A percentile compares a stretch with the other conserved stretches of the same genome.
These are phyloP conservation scores for Bagarius yarrelli DNA, from an alignment of 2,113 vertebrate species.

Conservation along the genomic window DNA sequence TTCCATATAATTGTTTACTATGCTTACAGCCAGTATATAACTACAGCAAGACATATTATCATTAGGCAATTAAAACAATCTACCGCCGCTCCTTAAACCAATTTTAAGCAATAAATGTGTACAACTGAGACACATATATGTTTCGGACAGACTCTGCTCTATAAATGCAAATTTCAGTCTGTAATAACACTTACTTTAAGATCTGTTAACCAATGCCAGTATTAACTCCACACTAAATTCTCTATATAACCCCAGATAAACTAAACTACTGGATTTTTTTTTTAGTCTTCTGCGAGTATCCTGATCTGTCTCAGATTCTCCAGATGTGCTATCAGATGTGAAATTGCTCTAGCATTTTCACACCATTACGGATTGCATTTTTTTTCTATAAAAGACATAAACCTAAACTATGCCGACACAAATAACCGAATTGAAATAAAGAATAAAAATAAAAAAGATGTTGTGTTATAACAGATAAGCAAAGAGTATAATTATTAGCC, in stretches of 20 bases:
- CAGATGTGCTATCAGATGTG: slow-evolving; percentile 9
- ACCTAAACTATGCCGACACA: too few relatives aligned
- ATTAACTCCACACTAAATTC: background rate
- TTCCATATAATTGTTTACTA: background rate
- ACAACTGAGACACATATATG: background rate
- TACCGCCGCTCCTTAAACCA: too few relatives aligned
- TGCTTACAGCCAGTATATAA: background rate
- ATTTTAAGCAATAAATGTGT: background rate
- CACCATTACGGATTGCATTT: background rate
- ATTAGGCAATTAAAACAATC: background rate
- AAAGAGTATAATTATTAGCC: too few relatives aligned
- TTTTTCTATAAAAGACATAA: too few relatives aligned
- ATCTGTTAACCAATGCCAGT: background rate
- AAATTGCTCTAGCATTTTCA: background rate
- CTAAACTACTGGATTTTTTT: background rate
- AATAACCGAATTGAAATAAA: too few relatives aligned
- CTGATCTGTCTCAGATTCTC: background rate
- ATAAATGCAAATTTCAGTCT: background rate
- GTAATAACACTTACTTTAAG: background rate
- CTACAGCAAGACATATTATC: background rate
- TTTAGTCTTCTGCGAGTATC: background rate
- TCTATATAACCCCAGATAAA: background rate
- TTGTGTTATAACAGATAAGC: too few relatives aligned
- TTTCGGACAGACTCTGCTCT: background rate
- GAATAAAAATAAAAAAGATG: too few relatives aligned